These are phyloP conservation scores for Gnathonemus longibarbis DNA, from an alignment of 2,113 vertebrate genomes.

Conservation along the genomic window DNA sequence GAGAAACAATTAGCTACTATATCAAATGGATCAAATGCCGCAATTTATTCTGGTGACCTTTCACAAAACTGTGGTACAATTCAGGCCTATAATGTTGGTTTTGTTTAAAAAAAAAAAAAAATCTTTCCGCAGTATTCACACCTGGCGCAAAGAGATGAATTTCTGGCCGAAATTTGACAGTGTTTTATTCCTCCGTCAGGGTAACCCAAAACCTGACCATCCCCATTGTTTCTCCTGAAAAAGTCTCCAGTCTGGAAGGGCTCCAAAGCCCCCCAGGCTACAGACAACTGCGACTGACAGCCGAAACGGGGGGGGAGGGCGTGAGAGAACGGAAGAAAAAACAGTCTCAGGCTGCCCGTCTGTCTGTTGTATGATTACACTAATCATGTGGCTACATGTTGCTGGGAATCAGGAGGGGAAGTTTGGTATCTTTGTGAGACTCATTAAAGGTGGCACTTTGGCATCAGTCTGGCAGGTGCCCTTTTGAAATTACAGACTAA, in stretches of 20 bases:
- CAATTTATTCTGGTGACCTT: not conserved
- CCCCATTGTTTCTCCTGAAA: slow-evolving; percentile 18
- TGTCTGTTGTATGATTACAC: not conserved
- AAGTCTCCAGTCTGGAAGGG: slow-evolving; percentile 5
- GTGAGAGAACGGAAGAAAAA: slow-evolving; percentile 4
- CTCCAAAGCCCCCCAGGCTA: slow-evolving; percentile 6
- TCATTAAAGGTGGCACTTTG: slow-evolving; percentile 7
- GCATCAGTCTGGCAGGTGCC: slow-evolving; percentile 10
- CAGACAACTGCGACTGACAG: slow-evolving; percentile 14
- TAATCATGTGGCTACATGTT: not conserved
- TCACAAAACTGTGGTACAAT: not conserved
- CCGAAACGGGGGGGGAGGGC: not conserved
- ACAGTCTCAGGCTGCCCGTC: not conserved
- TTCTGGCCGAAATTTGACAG: slow-evolving; percentile 3
- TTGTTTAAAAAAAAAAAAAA: not conserved
- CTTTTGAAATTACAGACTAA: slow-evolving; percentile 12
- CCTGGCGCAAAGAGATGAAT: slow-evolving; percentile 10
- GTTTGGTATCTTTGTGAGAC: not conserved
- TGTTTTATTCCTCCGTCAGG: slow-evolving; percentile 20
- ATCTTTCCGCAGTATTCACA: not conserved
- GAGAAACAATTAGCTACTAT: slow-evolving; percentile 10
- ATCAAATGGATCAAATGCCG: slow-evolving; percentile 14
- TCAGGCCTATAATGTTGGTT: not conserved
- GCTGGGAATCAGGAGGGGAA: not conserved
- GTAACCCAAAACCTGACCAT: slow-evolving; percentile 15